Evolutionary conservation across 2,888 invertebrate genomes (phyloP).

Genomic region (Drosophila melanosoma): DNA sequence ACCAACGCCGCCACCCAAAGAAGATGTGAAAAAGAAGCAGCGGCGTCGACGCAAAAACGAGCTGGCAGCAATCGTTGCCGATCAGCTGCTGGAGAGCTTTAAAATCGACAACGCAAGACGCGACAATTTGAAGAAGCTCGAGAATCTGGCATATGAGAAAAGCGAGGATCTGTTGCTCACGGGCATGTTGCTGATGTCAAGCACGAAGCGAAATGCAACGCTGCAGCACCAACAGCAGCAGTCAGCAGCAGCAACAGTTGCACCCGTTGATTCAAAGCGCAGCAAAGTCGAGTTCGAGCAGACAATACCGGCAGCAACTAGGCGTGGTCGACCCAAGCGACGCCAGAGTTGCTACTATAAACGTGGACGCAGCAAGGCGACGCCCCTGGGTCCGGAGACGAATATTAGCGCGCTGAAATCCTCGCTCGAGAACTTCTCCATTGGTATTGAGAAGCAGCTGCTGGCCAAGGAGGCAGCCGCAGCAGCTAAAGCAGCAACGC

Average conservation of each 20-base stretch:
- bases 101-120: conserved; percentile 84
- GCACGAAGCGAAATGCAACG: conserved; percentile 83
- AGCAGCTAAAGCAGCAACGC: conserved; percentile 37
- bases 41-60: conserved; percentile 84
- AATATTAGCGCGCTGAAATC: conserved; percentile 83
- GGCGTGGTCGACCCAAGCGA: conserved; percentile 57
- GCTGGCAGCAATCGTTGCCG: conserved; percentile 84
- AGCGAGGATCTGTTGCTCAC: conserved; percentile 84
- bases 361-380: conserved; percentile 74
- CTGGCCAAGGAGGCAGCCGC: conserved; percentile 67
- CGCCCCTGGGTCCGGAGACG: conserved; percentile 75
- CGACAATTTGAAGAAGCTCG: conserved; percentile 84
- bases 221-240: conserved; percentile 30
- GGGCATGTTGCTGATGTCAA: conserved; percentile 84
- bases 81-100: conserved; percentile 84
- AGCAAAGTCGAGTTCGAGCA: conserved; percentile 26
- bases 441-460: conserved; percentile 82
- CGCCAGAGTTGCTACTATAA: conserved; percentile 69
- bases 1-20: conserved; percentile 15
- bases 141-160: conserved; percentile 84
- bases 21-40: conserved; percentile 77
- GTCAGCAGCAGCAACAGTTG: conserved; percentile 20
- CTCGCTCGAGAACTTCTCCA: conserved; percentile 83
- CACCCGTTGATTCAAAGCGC: conserved; percentile 30
- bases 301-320: conserved; percentile 5